A percentile compares a stretch with the other conserved stretches of the same genome.
Evolutionary conservation across 2,797 vertebrate genomes (phyloP).

Genomic region (Danionella dracula): DNA sequence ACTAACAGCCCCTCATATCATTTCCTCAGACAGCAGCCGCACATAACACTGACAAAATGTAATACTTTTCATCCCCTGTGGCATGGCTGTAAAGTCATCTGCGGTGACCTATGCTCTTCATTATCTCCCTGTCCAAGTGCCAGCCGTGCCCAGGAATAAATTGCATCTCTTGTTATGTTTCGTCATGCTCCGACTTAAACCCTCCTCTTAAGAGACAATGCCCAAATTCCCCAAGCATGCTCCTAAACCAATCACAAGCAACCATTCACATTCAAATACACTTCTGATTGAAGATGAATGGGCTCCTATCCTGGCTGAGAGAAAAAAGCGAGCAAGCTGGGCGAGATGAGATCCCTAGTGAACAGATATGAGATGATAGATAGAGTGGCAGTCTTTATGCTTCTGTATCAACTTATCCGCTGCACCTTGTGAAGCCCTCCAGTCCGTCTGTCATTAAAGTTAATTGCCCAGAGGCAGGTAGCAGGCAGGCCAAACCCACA

Average conservation of each 20-base stretch:
- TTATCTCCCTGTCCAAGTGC: conserved; percentile 98
- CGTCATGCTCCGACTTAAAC: conserved; percentile 51
- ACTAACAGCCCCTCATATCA: conserved; percentile 46
- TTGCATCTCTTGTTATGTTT: conserved; percentile 82
- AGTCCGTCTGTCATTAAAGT: conserved; percentile 51
- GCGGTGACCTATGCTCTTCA: conserved; percentile 99
- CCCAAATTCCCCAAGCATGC: conserved; percentile 43
- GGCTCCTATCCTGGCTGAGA: conserved; percentile 29
- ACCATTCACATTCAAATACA: conserved; percentile 46
- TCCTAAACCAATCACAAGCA: conserved; percentile 26
- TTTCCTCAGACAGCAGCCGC: conserved; percentile 67
- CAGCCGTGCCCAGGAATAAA: conserved; percentile 92
- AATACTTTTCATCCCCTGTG: conserved; percentile 89
- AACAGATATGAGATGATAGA: conserved; percentile 44
- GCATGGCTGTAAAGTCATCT: conserved; percentile 94
- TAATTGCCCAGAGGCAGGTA: conserved; percentile 47
- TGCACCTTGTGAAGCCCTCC: conserved; percentile 48
- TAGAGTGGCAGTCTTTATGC: conserved; percentile 46
- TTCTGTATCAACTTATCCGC: conserved; percentile 51
- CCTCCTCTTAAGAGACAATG: conserved; percentile 47
- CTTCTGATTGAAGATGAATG: conserved; percentile 38
- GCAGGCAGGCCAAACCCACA: conserved; percentile 39
- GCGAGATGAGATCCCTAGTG: conserved; percentile 29
- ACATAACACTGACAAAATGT: conserved; percentile 90
- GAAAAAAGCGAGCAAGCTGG: not conserved